Base-by-base conservation (phyloP, 2,113 vertebrate species). In the Grantiella picta region DNA sequence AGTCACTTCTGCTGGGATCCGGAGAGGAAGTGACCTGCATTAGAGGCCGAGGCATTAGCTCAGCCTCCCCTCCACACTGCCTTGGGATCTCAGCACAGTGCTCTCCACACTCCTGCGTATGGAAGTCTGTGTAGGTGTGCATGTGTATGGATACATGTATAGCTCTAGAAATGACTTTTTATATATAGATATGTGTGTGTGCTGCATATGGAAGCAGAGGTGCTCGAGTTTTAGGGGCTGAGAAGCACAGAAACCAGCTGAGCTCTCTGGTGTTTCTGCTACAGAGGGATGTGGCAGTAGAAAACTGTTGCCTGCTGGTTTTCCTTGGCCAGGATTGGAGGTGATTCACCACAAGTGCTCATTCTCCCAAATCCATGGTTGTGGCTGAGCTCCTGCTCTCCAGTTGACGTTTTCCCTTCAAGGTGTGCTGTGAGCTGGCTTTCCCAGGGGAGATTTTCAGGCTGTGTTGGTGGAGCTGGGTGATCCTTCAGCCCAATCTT, bases 1-100 rank as follows among this genome's bases (percentile, higher is more conserved):
- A 91, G 93, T 96, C 81, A 92, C 66, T 91, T 91, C 59, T 89
- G 65, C 82, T 80, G 70, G 84, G 89, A 70, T 90, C 66, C 0
- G 1, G 91, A 77, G 59, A 77, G 91, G 93, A 95, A 92, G 95
- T 77, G 84, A 92, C 64, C 57, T 72, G 50, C 50, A 28, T 82
- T 92, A 87, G 87, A 85, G 84, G 63, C 57, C 91, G 66, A 91
- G 45, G 54, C 84, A 12, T 84, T 93, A 82, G 60, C 84, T 44
- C 49, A 72, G 57, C 49, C 66, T 90, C 45, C 85, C 69, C 66
- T 85, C 82, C 15, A 1, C 0, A 1, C 66, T 76, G 66, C 49
- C 40, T 25, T 4, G 17, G 75, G 64, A 57, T 53, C 86, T 56
- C 66, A 66, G 10, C 22, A 11, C 2, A 1, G 25, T 14, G 81